Evolutionary conservation across 2,888 invertebrate species (phyloP).

Genomic region (Hipparchia semele): DNA sequence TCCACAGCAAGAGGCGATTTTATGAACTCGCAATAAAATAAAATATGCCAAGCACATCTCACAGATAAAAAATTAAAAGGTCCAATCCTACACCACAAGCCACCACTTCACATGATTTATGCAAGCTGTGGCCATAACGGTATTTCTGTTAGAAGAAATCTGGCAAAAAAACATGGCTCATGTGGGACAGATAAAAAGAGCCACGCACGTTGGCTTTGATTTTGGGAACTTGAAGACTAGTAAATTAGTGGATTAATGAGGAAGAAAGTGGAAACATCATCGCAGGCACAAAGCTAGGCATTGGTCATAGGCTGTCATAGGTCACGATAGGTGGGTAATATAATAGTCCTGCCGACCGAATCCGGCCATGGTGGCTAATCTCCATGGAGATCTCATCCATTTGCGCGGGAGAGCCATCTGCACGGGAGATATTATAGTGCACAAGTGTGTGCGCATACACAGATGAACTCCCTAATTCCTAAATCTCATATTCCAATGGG

Average conservation of each 20-base stretch:
- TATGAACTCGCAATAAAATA: slow-evolving; percentile 28
- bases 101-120: slow-evolving; percentile 75
- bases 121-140: slow-evolving; percentile 73
- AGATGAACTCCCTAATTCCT: no score
- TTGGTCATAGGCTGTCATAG: no score
- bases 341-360: no score
- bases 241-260: background rate
- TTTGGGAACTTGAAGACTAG: background rate
- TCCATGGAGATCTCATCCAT: no score
- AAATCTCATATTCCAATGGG: no score
- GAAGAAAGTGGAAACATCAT: no score
- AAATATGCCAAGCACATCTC: slow-evolving; percentile 31
- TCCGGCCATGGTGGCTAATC: no score
- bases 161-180: slow-evolving; percentile 42
- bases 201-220: slow-evolving; percentile 9
- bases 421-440: no score
- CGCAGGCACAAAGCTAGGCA: no score
- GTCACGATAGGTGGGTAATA: no score
- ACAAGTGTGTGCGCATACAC: no score
- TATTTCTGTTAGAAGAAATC: slow-evolving; percentile 48
- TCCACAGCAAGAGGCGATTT: slow-evolving; percentile 8
- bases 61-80: slow-evolving; percentile 43
- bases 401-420: no score
- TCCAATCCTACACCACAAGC: slow-evolving; percentile 46
- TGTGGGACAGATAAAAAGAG: slow-evolving; percentile 37